Evolutionary conservation across 2,888 invertebrate species (phyloP).

Genomic region (Tillus elongatus): DNA sequence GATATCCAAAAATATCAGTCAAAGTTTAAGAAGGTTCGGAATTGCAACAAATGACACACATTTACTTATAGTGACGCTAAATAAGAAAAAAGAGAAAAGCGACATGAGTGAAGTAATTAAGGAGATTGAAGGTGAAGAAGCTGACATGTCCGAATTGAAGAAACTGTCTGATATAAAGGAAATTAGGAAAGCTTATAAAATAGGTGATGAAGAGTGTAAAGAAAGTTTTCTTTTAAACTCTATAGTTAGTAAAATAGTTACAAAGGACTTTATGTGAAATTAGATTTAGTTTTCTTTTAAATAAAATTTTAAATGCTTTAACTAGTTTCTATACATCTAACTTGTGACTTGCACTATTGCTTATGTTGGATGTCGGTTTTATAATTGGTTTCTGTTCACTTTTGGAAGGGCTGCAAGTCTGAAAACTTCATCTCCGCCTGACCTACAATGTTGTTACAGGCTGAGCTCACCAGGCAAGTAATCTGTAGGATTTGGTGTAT

Average conservation of each 20-base stretch:
- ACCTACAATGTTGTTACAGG: no score
- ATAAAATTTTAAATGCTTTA: no score
- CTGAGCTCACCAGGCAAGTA: no score
- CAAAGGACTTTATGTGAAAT: constrained; percentile 50
- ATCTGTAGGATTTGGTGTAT: no score
- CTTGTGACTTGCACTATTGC: no score
- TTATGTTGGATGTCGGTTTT: no score
- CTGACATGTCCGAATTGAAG: constrained; percentile 43
- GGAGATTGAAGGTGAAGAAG: constrained; percentile 48
- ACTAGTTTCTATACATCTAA: no score
- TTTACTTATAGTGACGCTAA: constrained; percentile 43
- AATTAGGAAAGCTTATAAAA: constrained; percentile 53
- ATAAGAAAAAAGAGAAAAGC: constrained; percentile 29
- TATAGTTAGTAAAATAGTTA: constrained; percentile 57
- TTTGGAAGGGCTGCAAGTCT: no score
- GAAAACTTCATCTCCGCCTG: no score
- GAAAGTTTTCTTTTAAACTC: constrained; percentile 47
- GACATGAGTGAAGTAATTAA: constrained; percentile 35
- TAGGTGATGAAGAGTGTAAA: constrained; percentile 45
- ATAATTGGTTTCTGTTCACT: no score
- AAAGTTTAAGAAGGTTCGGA: constrained; percentile 58
- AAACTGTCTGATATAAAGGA: constrained; percentile 44
- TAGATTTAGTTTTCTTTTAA: no score
- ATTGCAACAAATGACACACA: constrained; percentile 44
- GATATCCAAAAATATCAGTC: constrained; percentile 58